Evolutionary conservation across 2,113 vertebrate species (phyloP).

Genomic region (Hyperoodon ampullatus): DNA sequence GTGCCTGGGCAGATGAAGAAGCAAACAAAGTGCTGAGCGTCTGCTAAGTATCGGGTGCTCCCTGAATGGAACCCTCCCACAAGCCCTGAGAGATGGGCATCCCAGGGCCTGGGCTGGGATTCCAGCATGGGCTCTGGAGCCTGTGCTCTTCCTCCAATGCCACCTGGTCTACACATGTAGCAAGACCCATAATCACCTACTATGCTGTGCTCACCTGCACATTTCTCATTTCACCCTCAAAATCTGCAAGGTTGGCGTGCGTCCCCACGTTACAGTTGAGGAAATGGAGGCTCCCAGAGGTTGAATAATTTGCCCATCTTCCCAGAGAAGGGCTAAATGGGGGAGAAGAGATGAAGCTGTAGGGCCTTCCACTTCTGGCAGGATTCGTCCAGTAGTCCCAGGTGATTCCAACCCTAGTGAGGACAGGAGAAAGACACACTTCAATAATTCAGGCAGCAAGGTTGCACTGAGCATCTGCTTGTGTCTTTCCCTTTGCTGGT

Average conservation of each 20-base stretch:
- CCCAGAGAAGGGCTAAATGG: not conserved
- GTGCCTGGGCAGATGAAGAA: not conserved
- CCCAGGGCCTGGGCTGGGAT: not conserved
- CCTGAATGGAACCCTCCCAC: not conserved
- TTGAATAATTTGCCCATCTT: not conserved
- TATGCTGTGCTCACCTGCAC: not conserved
- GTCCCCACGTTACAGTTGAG: not conserved
- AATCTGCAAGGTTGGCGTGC: not conserved
- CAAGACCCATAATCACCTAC: not conserved
- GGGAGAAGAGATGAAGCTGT: not conserved
- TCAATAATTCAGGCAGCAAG: not conserved
- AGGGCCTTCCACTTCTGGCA: not conserved
- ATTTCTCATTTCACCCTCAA: not conserved
- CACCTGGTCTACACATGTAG: fast-evolving
- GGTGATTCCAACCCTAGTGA: no score
- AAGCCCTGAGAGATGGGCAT: not conserved
- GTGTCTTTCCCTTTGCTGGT: not conserved
- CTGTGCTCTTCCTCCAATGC: not conserved
- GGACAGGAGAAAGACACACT: not conserved
- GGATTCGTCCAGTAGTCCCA: not conserved
- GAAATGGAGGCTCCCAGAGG: not conserved
- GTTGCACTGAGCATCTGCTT: not conserved
- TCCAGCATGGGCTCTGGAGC: not conserved
- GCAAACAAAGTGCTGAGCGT: fast-evolving
- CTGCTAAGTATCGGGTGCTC: fast-evolving